A percentile compares a stretch with the other conserved stretches of the same genome.
These are phyloP conservation scores for Heliconius ismenius DNA, from an alignment of 2,888 invertebrate species.

Conservation along the genomic window DNA sequence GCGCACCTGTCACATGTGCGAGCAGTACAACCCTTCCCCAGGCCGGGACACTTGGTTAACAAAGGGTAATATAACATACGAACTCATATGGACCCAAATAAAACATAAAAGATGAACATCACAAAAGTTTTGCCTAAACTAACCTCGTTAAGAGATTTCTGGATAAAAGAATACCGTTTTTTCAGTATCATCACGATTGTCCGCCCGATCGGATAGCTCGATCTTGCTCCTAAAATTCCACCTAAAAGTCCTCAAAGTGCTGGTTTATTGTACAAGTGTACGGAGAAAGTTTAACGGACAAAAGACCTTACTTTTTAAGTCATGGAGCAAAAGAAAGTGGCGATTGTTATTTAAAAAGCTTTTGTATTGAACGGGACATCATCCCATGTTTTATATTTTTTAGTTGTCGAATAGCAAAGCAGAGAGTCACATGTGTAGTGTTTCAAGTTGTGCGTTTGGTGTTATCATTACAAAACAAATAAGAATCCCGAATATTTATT, in stretches of 20 bases:
- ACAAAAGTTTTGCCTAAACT: constrained; percentile 81
- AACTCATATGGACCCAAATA: constrained; percentile 75
- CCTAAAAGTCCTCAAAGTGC: constrained; percentile 45
- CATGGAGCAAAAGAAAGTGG: constrained; percentile 74
- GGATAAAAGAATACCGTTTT: constrained; percentile 80
- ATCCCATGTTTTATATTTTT: constrained; percentile 62
- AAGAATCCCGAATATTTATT: background rate
- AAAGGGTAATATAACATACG: constrained; percentile 73
- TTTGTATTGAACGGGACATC: constrained; percentile 64
- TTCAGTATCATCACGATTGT: constrained; percentile 80
- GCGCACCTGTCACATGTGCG: constrained; percentile 62
- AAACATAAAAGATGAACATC: constrained; percentile 74
- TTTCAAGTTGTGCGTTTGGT: constrained; percentile 39
- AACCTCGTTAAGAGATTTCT: constrained; percentile 81
- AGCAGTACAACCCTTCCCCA: constrained; percentile 69
- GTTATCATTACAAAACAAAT: constrained; percentile 18
- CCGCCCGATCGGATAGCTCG: constrained; percentile 77
- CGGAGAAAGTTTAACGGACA: constrained; percentile 68
- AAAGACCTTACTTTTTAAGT: constrained; percentile 64
- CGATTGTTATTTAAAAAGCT: constrained; percentile 67
- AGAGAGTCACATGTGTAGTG: constrained; percentile 66
- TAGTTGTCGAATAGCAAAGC: constrained; percentile 54
- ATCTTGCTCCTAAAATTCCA: constrained; percentile 51
- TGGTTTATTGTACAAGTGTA: constrained; percentile 60
- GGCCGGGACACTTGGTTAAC: constrained; percentile 52